Percentiles rank a stretch among this genome's conserved stretches.
Evolutionary conservation across 2,888 invertebrate species (phyloP).

Genomic region (Epiblema foenella): DNA sequence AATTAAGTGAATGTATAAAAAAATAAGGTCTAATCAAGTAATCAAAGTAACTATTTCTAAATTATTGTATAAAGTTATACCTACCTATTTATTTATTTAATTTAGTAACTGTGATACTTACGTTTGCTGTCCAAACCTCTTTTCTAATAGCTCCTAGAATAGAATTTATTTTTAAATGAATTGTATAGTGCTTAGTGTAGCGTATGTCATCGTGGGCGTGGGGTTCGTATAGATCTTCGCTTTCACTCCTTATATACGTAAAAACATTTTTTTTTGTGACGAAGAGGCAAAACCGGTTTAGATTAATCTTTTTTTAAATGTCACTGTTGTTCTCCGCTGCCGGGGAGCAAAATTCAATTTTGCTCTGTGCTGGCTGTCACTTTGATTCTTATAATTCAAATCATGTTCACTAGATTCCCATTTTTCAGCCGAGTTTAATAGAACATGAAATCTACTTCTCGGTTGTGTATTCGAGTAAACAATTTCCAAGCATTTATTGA

Average conservation of each 20-base stretch:
- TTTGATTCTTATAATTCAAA: too few relatives aligned
- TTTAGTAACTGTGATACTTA: constrained; percentile 73
- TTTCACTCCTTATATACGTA: not conserved
- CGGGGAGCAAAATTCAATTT: too few relatives aligned
- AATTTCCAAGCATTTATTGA: too few relatives aligned
- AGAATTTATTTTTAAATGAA: constrained; percentile 10
- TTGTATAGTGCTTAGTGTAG: not conserved
- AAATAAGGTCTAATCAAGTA: constrained; percentile 26
- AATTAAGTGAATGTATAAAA: constrained; percentile 28
- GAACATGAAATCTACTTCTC: too few relatives aligned
- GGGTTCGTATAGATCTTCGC: not conserved
- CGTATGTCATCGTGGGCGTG: not conserved
- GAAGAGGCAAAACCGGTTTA: too few relatives aligned
- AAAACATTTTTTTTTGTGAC: too few relatives aligned
- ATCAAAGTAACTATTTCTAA: constrained; percentile 46
- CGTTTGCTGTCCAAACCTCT: constrained; percentile 50
- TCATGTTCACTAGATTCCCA: too few relatives aligned
- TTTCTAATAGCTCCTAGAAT: constrained; percentile 28
- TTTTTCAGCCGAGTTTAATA: too few relatives aligned
- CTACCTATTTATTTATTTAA: constrained; percentile 73
- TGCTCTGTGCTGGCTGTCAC: too few relatives aligned
- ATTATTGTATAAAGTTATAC: constrained; percentile 67
- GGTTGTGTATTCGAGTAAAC: too few relatives aligned
- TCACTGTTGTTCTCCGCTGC: too few relatives aligned
- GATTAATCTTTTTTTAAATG: too few relatives aligned